Evolutionary conservation across 2,113 vertebrate species (phyloP).

Genomic region (Cyphotilapia sp.): DNA sequence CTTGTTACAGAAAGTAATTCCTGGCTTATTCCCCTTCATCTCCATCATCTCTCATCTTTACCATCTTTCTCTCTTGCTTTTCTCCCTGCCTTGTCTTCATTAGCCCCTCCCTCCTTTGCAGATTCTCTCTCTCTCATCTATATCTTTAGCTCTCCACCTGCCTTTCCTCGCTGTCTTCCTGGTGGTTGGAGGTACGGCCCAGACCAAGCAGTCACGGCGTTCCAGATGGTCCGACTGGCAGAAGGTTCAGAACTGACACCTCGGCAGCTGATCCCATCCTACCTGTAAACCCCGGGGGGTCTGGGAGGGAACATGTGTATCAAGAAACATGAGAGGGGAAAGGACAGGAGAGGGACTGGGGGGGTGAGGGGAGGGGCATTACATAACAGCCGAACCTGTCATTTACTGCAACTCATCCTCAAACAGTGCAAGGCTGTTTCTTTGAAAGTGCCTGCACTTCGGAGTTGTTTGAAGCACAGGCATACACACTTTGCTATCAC

Average conservation of each 20-base stretch:
- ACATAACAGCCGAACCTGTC: conserved; percentile 49
- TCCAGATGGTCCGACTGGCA: conserved; percentile 55
- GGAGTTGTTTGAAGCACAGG: conserved; percentile 37
- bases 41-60: conserved; percentile 26
- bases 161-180: neutral
- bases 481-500: conserved; percentile 24
- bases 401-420: conserved; percentile 30
- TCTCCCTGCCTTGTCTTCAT: conserved; percentile 18
- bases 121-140: neutral
- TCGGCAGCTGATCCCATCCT: conserved; percentile 40
- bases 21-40: conserved; percentile 9
- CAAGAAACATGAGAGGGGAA: conserved; percentile 15
- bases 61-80: conserved; percentile 1
- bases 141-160: neutral
- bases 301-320: neutral
- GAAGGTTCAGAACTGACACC: conserved; percentile 30
- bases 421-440: conserved; percentile 32
- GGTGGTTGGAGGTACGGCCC: neutral
- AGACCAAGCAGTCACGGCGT: neutral
- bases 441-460: conserved; percentile 31
- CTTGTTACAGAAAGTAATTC: neutral
- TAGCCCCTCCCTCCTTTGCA: neutral
- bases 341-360: conserved; percentile 31
- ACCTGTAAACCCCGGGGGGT: conserved; percentile 27
- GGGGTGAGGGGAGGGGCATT: neutral